These are phyloP conservation scores for Panorpa germanica DNA, from an alignment of 2,888 invertebrate species.

Conservation along the genomic window DNA sequence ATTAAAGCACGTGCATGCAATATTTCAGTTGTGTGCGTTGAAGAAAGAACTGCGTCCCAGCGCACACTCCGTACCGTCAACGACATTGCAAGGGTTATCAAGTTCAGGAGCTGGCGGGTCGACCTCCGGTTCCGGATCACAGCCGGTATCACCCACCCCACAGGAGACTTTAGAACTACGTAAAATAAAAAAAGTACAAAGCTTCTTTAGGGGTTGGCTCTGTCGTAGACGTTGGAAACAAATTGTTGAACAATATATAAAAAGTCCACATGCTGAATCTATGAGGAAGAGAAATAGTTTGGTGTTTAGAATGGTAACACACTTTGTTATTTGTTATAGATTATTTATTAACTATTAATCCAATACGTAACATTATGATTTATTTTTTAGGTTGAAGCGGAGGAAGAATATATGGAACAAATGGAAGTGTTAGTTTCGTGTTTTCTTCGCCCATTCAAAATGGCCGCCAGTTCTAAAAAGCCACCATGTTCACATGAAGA, in stretches of 20 bases:
- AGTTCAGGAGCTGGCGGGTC: slow-evolving; percentile 14
- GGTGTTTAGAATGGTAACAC: slow-evolving; percentile 81
- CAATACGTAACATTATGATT: too few species aligned
- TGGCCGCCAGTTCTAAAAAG: slow-evolving; percentile 86
- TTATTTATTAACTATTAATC: too few species aligned
- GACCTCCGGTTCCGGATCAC: slow-evolving; percentile 16
- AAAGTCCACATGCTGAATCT: slow-evolving; percentile 84
- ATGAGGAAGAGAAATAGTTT: slow-evolving; percentile 82
- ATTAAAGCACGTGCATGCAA: neutral
- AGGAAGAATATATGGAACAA: slow-evolving; percentile 84
- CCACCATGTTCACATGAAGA: slow-evolving; percentile 87
- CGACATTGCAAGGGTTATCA: too few species aligned
- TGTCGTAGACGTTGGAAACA: slow-evolving; percentile 86
- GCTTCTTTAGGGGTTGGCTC: slow-evolving; percentile 86
- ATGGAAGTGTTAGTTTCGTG: slow-evolving; percentile 71
- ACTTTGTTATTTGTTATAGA: too few species aligned
- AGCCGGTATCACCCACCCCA: slow-evolving; percentile 21
- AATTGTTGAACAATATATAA: slow-evolving; percentile 86
- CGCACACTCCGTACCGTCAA: too few species aligned
- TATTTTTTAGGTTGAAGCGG: too few species aligned
- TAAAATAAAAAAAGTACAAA: slow-evolving; percentile 73
- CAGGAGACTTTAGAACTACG: slow-evolving; percentile 55
- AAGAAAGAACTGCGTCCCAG: slow-evolving; percentile 67
- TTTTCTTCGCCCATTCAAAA: slow-evolving; percentile 75
- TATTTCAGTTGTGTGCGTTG: slow-evolving; percentile 50